Conservation (phyloP, 2,888 invertebrate species). For the Lamproptera curius region DNA sequence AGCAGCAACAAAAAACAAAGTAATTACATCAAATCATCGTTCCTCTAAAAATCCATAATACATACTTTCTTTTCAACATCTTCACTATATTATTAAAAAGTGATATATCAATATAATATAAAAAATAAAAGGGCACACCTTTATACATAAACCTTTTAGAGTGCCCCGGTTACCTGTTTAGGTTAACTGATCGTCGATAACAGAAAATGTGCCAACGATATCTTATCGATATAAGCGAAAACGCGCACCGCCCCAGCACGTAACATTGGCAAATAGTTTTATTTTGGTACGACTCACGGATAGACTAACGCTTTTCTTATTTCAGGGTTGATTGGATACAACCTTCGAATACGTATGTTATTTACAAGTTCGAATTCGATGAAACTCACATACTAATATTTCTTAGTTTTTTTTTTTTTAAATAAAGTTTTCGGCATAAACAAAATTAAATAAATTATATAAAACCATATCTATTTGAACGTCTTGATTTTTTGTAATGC, state of each 20-base stretch:
- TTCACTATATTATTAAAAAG: no score
- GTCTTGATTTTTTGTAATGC: no score
- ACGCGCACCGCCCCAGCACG: slow-evolving; percentile 14
- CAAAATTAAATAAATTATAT: background rate
- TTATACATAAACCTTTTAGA: background rate
- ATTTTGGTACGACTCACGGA: slow-evolving; percentile 34
- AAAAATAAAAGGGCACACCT: no score
- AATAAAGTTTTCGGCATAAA: slow-evolving; percentile 18
- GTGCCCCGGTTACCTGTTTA: background rate
- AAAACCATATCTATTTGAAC: background rate
- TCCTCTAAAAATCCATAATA: no score
- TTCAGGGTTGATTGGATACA: slow-evolving; percentile 30
- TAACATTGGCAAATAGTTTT: slow-evolving; percentile 34
- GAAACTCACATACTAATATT: no score
- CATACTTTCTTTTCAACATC: no score
- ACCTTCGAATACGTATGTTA: slow-evolving; percentile 26
- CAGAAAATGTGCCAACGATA: slow-evolving; percentile 5
- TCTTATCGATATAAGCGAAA: slow-evolving; percentile 14
- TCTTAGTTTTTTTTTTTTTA: no score
- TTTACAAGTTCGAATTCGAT: background rate
- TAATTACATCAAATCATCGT: no score
- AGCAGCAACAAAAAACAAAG: no score
- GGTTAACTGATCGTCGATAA: slow-evolving; percentile 10
- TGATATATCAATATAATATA: no score
- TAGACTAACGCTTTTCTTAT: slow-evolving; percentile 29